Evolutionary conservation across 2,113 vertebrate species (phyloP).

Genomic region (Noturus placidus): DNA sequence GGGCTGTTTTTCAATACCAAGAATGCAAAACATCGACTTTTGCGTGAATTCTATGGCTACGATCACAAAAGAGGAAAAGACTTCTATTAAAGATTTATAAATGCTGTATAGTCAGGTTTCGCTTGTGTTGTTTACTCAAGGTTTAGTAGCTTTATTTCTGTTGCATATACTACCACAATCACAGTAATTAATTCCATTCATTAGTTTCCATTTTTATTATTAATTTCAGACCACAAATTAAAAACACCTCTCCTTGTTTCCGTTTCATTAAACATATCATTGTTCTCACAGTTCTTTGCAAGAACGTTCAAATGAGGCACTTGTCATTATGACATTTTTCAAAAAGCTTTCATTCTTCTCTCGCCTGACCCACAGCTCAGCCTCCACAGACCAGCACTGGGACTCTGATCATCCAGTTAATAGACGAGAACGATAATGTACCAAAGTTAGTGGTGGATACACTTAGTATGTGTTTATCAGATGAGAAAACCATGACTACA

Average conservation of each 20-base stretch:
- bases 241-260: neutral
- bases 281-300: neutral
- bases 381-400: constrained; percentile 59
- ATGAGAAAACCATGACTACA: constrained; percentile 46
- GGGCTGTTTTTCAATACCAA: neutral
- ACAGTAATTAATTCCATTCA: neutral
- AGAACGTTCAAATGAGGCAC: neutral
- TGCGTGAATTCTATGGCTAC: neutral
- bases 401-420: constrained; percentile 42
- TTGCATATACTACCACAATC: neutral
- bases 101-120: no score
- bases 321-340: neutral
- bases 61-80: no score
- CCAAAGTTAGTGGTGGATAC: constrained; percentile 13
- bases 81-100: no score
- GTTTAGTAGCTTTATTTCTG: neutral
- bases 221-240: no score
- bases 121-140: no score
- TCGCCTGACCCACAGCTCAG: constrained; percentile 50
- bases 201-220: neutral
- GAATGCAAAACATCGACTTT: neutral
- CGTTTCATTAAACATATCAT: neutral
- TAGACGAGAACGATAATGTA: constrained; percentile 48
- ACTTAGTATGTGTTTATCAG: constrained; percentile 29
- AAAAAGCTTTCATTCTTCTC: neutral